A percentile compares a stretch with the other conserved stretches of the same genome.
phyloP scores from a whole-genome alignment of 1,140 invertebrate genomes.

The Megathymus violae region DNA sequence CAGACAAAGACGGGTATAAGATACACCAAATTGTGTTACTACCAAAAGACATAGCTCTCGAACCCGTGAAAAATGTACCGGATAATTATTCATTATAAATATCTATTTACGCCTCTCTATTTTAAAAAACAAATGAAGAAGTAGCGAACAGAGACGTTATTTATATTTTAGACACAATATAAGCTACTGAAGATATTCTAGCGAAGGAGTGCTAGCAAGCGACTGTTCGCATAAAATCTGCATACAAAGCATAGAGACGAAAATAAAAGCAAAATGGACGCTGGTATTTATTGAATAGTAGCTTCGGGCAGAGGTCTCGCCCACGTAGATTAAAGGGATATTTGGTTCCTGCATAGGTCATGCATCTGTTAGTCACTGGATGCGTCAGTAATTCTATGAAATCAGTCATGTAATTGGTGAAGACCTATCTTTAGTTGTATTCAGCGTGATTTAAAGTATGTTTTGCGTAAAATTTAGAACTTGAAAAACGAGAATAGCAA shows the following conservation, averaged over 20 bases:
- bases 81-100: background rate
- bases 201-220: slow-evolving; percentile 19
- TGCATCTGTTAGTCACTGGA: slow-evolving; percentile 9
- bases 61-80: no score
- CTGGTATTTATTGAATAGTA: slow-evolving; percentile 55
- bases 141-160: slow-evolving; percentile 26
- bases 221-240: slow-evolving; percentile 49
- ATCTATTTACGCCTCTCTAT: slow-evolving; percentile 18
- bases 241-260: slow-evolving; percentile 60
- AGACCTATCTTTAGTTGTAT: background rate
- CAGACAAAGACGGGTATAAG: no score
- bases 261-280: slow-evolving; percentile 48
- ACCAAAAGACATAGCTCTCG: no score
- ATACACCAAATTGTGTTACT: no score
- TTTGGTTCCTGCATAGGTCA: slow-evolving; percentile 21
- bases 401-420: background rate
- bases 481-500: no score
- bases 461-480: no score
- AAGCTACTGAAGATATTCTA: slow-evolving; percentile 36
- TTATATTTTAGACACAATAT: slow-evolving; percentile 34
- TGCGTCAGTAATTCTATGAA: background rate
- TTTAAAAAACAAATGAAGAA: slow-evolving; percentile 21
- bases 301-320: slow-evolving; percentile 31
- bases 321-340: slow-evolving; percentile 34
- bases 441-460: no score